Base-by-base conservation (phyloP, 1,140 invertebrate genomes). In the Mactra quadrangularis region DNA sequence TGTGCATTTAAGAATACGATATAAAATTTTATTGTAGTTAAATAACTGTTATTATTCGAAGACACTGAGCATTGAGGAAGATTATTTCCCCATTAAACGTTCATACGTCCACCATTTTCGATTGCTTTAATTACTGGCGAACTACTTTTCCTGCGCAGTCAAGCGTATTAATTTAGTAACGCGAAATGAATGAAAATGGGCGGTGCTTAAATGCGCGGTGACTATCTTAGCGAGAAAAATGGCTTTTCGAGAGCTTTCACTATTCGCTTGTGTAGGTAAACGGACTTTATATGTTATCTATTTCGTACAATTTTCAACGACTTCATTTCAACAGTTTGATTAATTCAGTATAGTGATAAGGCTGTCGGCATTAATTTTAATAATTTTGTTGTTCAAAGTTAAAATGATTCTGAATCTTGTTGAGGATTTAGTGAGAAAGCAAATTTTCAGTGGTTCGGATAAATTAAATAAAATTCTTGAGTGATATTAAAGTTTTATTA, bases 321-420 rank as follows among this genome's bases (percentile, higher is more conserved):
- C 22, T 17, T 15, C 47, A 68, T 47, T 50, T 47, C 64, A n/a
- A n/a, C 41, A 31, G 15, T 2, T 41, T 50, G 64, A 68, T 68
- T 47, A 68, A 68, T 68, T 27, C 64, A 25, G 47, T 50, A 27
- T 19, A 50, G 19, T 41, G 64, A 68, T 68, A 68, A 68, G 64
- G 27, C 25, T 17, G 64, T 68, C 45, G 47, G 27, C 64, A 68
- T 68, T 68, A 47, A 68, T 68, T 68, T 68, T 68, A 38, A 68
- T 68, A 68, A 68, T 68, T 68, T 68, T 68, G 64, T 31, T 50
- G 41, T 68, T 50, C 25, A 27, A 66, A 68, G 64, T 47, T 68
- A 68, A 50, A n/a, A 38, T 68, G 29, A 38, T 50, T 66, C 45
- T 50, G 64, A 68, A 68, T 47, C 47, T 50, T n/a, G 47, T 47